Conservation (phyloP, 2,113 vertebrate genomes). For the Cercocebus atys region DNA sequence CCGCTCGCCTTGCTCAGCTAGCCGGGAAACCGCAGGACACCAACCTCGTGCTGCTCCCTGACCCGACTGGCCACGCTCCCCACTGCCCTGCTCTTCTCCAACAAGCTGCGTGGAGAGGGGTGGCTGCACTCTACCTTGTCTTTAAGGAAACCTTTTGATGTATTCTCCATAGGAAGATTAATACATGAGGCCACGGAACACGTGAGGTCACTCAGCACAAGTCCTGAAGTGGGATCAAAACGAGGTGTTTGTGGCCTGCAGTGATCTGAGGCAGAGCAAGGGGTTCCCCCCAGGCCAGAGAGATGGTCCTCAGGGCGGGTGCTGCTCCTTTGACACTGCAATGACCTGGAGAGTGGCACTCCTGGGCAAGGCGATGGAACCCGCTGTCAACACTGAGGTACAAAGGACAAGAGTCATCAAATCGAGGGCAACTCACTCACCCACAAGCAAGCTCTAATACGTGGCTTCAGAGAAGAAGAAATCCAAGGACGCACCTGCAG, state of each 20-base stretch:
- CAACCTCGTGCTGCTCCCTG: accelerated
- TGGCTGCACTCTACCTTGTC: no score
- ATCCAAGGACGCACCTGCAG: accelerated
- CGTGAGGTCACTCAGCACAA: neutral
- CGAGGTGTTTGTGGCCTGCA: accelerated
- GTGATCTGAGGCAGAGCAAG: neutral
- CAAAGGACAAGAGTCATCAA: neutral
- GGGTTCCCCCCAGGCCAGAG: neutral
- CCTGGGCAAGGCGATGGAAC: neutral
- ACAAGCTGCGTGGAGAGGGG: neutral
- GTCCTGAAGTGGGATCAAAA: neutral
- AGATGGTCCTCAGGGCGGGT: accelerated
- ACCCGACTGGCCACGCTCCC: accelerated
- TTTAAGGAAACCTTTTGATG: neutral
- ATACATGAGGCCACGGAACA: neutral
- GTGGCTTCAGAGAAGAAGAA: accelerated
- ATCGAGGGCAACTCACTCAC: accelerated
- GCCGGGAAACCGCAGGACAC: no score
- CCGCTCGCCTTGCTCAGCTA: accelerated
- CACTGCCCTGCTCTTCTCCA: accelerated
- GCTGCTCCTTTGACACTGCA: conserved; percentile 26
- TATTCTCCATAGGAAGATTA: neutral
- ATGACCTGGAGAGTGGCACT: neutral
- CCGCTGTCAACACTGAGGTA: neutral
- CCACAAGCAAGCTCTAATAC: neutral